Evolutionary conservation across 2,113 vertebrate species (phyloP).

Genomic region (Zosterops pallidus): DNA sequence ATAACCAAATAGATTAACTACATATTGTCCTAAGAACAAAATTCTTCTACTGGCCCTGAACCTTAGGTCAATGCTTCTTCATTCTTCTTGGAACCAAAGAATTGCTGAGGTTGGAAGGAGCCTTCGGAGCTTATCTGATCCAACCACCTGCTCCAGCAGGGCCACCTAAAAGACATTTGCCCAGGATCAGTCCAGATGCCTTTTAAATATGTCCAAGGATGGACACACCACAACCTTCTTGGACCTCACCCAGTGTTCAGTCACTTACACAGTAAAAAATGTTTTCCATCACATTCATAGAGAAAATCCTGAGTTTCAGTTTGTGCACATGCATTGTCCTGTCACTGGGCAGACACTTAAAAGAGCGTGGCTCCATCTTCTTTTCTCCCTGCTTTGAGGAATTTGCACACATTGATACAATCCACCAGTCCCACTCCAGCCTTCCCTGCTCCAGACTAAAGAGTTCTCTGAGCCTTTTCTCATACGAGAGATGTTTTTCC

Average conservation of each 20-base stretch:
- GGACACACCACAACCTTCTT: background rate
- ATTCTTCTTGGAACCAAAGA: background rate
- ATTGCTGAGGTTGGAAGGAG: background rate
- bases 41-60: background rate
- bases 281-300: background rate
- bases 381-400: background rate
- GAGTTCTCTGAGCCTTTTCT: background rate
- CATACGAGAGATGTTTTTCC: background rate
- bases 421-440: background rate
- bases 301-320: background rate
- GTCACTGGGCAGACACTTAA: background rate
- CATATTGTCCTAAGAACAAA: background rate
- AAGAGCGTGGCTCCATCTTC: accelerated
- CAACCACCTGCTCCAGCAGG: background rate
- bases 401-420: background rate
- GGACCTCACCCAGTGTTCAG: background rate
- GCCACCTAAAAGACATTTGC: background rate
- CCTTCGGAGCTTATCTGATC: background rate
- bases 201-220: background rate
- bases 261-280: background rate
- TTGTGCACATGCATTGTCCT: background rate
- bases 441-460: background rate
- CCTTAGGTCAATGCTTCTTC: background rate
- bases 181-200: background rate
- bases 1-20: background rate